phyloP scores from a whole-genome alignment of 1,140 invertebrate genomes.

The Dendrolimus punctatus region DNA sequence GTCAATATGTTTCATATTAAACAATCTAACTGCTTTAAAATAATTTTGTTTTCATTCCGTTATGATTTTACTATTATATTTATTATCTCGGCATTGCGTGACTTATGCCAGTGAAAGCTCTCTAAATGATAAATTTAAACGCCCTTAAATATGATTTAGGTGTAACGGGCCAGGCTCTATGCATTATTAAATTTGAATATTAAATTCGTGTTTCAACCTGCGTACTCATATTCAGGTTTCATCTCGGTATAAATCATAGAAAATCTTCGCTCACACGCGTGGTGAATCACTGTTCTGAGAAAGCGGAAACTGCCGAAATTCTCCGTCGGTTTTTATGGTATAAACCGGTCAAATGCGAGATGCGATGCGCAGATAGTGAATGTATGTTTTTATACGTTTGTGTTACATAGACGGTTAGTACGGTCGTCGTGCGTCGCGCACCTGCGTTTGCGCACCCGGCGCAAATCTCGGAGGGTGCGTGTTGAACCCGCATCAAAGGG shows the following conservation, averaged over 20 bases:
- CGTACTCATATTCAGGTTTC: slow-evolving; percentile 27
- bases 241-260: slow-evolving; percentile 55
- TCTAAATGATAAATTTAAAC: slow-evolving; percentile 42
- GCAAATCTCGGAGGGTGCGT: slow-evolving; percentile 50
- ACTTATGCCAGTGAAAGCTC: slow-evolving; percentile 48
- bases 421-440: slow-evolving; percentile 37
- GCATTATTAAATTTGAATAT: slow-evolving; percentile 33
- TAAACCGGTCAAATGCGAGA: slow-evolving; percentile 24
- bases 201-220: slow-evolving; percentile 30
- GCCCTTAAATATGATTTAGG: slow-evolving; percentile 38
- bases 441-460: slow-evolving; percentile 49
- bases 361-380: no score
- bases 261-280: slow-evolving; percentile 30
- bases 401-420: slow-evolving; percentile 23
- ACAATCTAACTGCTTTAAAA: no score
- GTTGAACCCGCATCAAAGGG: slow-evolving; percentile 13
- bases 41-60: not conserved
- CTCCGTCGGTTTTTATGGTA: slow-evolving; percentile 50
- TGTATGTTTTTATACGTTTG: slow-evolving; percentile 2
- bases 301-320: slow-evolving; percentile 59
- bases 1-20: no score
- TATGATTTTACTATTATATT: slow-evolving; percentile 3
- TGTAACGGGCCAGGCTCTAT: slow-evolving; percentile 13
- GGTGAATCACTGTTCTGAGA: slow-evolving; percentile 54
- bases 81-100: slow-evolving; percentile 24